Evolutionary conservation across 1,140 invertebrate genomes (phyloP).

Genomic region (Drosophila malerkotliana): DNA sequence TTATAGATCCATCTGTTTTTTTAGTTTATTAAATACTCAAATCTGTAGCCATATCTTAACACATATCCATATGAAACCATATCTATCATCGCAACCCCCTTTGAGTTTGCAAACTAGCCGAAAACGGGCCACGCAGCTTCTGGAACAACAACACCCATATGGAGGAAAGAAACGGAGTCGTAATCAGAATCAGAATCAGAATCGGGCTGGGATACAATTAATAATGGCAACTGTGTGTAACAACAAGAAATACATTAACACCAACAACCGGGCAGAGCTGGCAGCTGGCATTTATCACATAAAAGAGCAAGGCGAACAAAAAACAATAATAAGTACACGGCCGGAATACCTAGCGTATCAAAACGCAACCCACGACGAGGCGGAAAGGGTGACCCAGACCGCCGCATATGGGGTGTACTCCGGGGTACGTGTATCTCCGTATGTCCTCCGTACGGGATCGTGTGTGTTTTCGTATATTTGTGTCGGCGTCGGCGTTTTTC

Average conservation of each 20-base stretch:
- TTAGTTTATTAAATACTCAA: conserved; percentile 4
- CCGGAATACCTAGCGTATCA: conserved; percentile 70
- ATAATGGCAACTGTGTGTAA: conserved; percentile 63
- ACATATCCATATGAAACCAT: no score
- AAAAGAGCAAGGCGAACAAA: conserved; percentile 61
- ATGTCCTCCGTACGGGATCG: background rate
- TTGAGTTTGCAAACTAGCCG: conserved; percentile 44
- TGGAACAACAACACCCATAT: conserved; percentile 49
- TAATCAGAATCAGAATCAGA: background rate
- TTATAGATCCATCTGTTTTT: no score
- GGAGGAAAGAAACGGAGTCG: background rate
- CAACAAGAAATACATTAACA: conserved; percentile 61
- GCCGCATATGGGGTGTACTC: conserved; percentile 12
- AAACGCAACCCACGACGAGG: conserved; percentile 74
- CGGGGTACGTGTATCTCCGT: background rate
- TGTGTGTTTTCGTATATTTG: background rate
- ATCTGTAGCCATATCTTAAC: conserved; percentile 22
- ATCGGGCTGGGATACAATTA: conserved; percentile 53
- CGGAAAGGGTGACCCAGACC: conserved; percentile 37
- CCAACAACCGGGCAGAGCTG: conserved; percentile 31
- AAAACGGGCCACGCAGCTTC: conserved; percentile 45
- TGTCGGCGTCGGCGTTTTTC: conserved; percentile 14
- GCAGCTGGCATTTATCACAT: conserved; percentile 26
- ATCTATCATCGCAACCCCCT: conserved; percentile 27
- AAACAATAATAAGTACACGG: conserved; percentile 25